Conservation (phyloP, 2,888 invertebrate species). For the Tribolium freemani region DNA sequence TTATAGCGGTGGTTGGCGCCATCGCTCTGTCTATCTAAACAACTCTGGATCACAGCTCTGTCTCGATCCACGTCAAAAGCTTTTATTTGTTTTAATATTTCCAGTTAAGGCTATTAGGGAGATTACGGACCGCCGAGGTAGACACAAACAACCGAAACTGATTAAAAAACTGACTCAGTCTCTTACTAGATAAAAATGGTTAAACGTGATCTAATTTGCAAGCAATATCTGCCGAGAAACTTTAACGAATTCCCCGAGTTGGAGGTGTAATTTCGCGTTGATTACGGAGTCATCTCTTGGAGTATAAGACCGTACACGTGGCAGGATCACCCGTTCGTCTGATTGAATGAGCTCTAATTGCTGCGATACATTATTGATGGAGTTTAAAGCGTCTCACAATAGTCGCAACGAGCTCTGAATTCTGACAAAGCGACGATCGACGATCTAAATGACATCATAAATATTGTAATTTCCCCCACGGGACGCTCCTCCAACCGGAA, state of each 20-base stretch:
- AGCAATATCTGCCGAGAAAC: not conserved
- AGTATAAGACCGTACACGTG: constrained; percentile 51
- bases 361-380: constrained; percentile 64
- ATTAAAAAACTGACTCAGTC: not conserved
- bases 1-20: constrained; percentile 54
- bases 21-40: constrained; percentile 57
- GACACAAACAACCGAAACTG: constrained; percentile 17
- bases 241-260: not conserved
- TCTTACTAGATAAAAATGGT: no score
- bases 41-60: constrained; percentile 51
- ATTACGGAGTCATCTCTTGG: constrained; percentile 43
- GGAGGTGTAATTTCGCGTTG: constrained; percentile 39
- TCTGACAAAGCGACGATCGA: constrained; percentile 60
- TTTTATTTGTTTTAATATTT: constrained; percentile 44
- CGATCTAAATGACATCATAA: constrained; percentile 66
- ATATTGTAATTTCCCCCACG: constrained; percentile 65
- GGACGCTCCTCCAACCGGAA: constrained; percentile 57
- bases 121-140: constrained; percentile 32
- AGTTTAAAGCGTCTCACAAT: constrained; percentile 60
- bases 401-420: constrained; percentile 58
- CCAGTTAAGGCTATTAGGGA: constrained; percentile 39
- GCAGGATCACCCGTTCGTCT: constrained; percentile 53
- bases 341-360: constrained; percentile 62
- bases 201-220: no score
- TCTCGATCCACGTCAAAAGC: constrained; percentile 49